phyloP scores from a whole-genome alignment of 2,888 invertebrate species.

The Caenorhabditis wallacei region DNA sequence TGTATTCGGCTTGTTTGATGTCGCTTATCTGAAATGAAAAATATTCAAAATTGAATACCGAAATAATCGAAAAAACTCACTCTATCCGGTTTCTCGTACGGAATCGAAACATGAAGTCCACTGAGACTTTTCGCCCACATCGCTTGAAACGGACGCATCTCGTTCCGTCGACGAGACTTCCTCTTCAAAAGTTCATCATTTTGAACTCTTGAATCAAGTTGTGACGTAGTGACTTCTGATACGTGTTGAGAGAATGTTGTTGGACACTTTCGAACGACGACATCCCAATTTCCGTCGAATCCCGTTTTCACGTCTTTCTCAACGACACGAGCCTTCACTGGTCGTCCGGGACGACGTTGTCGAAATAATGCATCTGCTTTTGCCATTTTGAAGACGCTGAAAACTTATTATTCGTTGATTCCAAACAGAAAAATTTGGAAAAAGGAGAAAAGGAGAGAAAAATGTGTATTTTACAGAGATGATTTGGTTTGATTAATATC shows the following conservation, averaged over 20 bases:
- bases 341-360: constrained; percentile 51
- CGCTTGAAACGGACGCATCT: constrained; percentile 69
- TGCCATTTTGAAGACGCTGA: constrained; percentile 25
- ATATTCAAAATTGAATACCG: neutral
- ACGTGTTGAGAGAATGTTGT: constrained; percentile 55
- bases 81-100: constrained; percentile 71
- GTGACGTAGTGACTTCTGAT: constrained; percentile 49
- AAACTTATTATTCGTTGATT: constrained; percentile 1
- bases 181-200: constrained; percentile 48
- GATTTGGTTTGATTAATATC: no score
- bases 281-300: constrained; percentile 56
- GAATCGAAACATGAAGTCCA: constrained; percentile 77
- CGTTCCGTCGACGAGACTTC: constrained; percentile 37
- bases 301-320: constrained; percentile 49
- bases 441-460: neutral
- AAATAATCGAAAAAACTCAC: constrained; percentile 18
- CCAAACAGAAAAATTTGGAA: neutral
- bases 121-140: constrained; percentile 82
- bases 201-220: constrained; percentile 30
- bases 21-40: constrained; percentile 26
- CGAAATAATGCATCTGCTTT: constrained; percentile 58
- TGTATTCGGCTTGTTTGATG: constrained; percentile 16
- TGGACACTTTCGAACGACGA: constrained; percentile 40
- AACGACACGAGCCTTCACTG: constrained; percentile 25
- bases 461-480: neutral